Conservation (phyloP, 2,888 invertebrate genomes). For the Drepanosiphum platanoidis region DNA sequence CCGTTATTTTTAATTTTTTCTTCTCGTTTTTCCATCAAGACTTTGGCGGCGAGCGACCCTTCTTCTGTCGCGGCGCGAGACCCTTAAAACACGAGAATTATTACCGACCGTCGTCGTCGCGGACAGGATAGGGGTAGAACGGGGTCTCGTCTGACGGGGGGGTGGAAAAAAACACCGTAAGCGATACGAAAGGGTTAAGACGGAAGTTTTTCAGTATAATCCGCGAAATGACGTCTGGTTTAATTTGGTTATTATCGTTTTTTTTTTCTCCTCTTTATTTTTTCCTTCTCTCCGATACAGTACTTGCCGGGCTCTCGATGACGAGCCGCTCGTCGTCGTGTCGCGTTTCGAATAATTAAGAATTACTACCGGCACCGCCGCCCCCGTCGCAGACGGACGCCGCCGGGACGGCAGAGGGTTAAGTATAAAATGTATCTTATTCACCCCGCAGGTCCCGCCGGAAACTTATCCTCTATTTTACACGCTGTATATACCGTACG, state of each 20-base stretch:
- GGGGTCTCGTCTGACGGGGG: neutral
- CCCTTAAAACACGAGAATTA: constrained; percentile 31
- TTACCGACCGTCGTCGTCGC: constrained; percentile 1
- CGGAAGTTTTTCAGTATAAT: neutral
- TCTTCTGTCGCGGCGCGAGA: neutral
- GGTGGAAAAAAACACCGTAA: constrained; percentile 39
- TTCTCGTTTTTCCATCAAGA: no score
- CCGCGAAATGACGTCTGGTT: constrained; percentile 33
- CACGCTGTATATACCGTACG: neutral
- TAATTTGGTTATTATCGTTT: constrained; percentile 21
- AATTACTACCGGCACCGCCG: constrained; percentile 1
- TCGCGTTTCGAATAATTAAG: constrained; percentile 40
- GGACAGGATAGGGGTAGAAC: neutral
- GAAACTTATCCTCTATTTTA: neutral
- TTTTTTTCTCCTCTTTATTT: neutral
- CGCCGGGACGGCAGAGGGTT: neutral
- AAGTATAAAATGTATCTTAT: constrained; percentile 1
- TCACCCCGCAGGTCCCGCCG: neutral
- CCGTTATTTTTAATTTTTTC: constrained; percentile 12
- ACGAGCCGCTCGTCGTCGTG: constrained; percentile 19
- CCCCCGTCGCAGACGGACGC: neutral
- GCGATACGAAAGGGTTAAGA: constrained; percentile 49
- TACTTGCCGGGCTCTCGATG: neutral
- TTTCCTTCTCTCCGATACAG: neutral
- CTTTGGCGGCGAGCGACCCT: neutral